Evolutionary conservation across 1,140 invertebrate genomes (phyloP).

Genomic region (Pachypsylla venusta): DNA sequence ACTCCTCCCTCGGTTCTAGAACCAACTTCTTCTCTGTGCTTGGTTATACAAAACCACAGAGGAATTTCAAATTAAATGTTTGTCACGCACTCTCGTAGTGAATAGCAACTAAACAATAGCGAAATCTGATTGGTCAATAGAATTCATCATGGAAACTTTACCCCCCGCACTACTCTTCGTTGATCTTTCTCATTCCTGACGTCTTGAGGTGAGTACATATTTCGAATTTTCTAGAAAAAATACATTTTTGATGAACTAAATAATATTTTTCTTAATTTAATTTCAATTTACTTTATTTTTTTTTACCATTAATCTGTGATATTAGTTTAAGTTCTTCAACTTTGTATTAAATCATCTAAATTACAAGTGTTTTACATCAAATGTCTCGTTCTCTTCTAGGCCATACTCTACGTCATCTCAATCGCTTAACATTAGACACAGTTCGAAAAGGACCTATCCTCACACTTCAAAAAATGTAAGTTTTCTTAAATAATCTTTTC

Average conservation of each 20-base stretch:
- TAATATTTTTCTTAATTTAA: not conserved
- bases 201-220: not conserved
- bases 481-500: not conserved
- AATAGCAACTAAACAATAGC: not conserved
- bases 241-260: not conserved
- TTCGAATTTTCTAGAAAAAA: constrained; percentile 1
- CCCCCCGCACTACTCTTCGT: not conserved
- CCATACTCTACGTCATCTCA: not conserved
- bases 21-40: too few species aligned
- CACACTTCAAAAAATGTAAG: not conserved
- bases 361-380: too few species aligned
- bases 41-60: too few species aligned
- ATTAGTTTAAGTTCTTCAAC: too few species aligned
- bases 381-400: constrained; percentile 1
- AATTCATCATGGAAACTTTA: not conserved
- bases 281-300: not conserved
- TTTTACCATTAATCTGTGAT: constrained; percentile 2
- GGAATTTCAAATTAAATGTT: too few species aligned
- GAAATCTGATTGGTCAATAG: not conserved
- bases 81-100: not conserved
- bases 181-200: constrained; percentile 3
- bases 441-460: not conserved
- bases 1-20: too few species aligned
- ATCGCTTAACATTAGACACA: not conserved
- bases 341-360: too few species aligned